Evolutionary conservation across 2,888 invertebrate species (phyloP), one percentile per base, ranked within the genome.

Genomic region (Parnassius glacialis): DNA sequence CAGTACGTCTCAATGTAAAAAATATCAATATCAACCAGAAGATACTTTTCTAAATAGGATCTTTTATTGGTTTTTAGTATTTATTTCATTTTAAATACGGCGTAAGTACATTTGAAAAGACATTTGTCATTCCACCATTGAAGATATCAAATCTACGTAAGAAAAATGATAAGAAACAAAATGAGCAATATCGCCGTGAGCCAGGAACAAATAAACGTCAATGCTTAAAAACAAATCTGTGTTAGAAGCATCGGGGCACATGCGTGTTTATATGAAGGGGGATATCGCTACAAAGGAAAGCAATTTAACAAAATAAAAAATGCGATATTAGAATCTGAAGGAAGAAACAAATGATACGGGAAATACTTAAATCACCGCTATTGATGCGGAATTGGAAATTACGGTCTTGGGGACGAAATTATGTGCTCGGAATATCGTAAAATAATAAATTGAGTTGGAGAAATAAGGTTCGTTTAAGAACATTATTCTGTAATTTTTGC

Each of bases 271-370:
- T 85, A 85, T 80, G 84, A 83, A 79, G 82, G 83, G 84, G 81
- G 73, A 76, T 70, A 66, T 69, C 70, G 75, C 65, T 84, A 88
- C 87, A 90, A 86, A 90, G 85, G 76, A 86, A 89, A 90, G 89
- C 87, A 88, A 90, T 91, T 91, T 90, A 85, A 86, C 81, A 84
- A 88, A 89, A 88, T 87, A 87, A 84, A 88, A 90, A 87, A 85
- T 80, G 77, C 78, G 74, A 85, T 87, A 85, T 87, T 81, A 82
- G 78, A 81, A 79, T 78, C 73, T 80, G 73, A 69, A 73, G 66
- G 72, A 73, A 72, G 82, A 85, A 90, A 90, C 88, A 90, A 91
- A 91, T 87, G 90, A 89, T 85, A 89, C 84, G 81, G 86, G 88
- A 87, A 85, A 87, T 87, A 84, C 84, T 90, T 90, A 89, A 90